phyloP scores from a whole-genome alignment of 2,888 invertebrate species.

The Molorchus minor region DNA sequence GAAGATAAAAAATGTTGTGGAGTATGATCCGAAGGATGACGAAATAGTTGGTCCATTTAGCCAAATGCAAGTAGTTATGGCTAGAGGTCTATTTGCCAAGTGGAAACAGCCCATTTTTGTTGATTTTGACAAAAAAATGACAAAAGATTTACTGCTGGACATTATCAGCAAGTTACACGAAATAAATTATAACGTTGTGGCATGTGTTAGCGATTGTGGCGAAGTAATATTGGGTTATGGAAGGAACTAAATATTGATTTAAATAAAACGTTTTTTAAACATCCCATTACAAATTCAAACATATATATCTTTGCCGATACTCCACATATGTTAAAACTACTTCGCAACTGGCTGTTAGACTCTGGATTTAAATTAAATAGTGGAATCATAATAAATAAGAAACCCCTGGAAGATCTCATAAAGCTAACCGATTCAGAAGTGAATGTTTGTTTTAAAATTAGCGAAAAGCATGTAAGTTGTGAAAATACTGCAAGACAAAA shows the following conservation, averaged over 20 bases:
- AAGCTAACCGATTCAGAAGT: neutral
- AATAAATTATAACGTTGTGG: constrained; percentile 35
- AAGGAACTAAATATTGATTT: constrained; percentile 26
- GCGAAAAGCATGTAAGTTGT: constrained; percentile 6
- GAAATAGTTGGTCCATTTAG: constrained; percentile 24
- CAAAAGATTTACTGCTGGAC: neutral
- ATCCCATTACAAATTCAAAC: constrained; percentile 29
- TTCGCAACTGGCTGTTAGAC: constrained; percentile 31
- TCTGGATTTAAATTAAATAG: constrained; percentile 18
- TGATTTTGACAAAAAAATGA: constrained; percentile 7
- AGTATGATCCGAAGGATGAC: constrained; percentile 37
- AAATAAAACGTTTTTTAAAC: constrained; percentile 28
- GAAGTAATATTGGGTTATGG: constrained; percentile 41
- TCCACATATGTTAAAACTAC: constrained; percentile 19
- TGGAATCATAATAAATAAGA: neutral
- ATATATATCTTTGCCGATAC: constrained; percentile 32
- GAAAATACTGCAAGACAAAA: constrained; percentile 13
- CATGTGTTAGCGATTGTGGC: constrained; percentile 44
- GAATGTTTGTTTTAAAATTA: constrained; percentile 2
- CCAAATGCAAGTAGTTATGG: constrained; percentile 21
- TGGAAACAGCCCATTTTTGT: constrained; percentile 23
- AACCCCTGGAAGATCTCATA: neutral
- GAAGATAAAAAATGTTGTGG: constrained; percentile 31
- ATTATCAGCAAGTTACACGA: constrained; percentile 7
- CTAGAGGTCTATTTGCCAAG: neutral